Evolutionary conservation across 2,888 invertebrate genomes (phyloP), one percentile per base, ranked within the genome.

Genomic region (Epinotia nisella): DNA sequence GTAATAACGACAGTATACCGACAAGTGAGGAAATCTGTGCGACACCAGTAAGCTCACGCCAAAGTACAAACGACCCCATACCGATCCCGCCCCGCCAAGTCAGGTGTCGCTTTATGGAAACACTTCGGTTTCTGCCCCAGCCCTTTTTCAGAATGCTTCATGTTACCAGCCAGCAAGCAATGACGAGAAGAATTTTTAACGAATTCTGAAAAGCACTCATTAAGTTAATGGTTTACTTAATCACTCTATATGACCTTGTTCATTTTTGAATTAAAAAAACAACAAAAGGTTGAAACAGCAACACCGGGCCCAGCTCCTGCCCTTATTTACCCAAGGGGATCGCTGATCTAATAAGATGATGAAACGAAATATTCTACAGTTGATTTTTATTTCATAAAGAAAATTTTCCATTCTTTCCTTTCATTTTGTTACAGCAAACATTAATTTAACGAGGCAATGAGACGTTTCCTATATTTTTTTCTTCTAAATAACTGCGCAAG

Each of bases 361-460:
- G 70, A 58, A 70, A 70, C 39, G 19, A 58, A 70, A 71, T 65
- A 71, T 65, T 39, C 51, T 59, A 71, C 71, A 64, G 62, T 73
- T 64, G 58, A 73, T 69, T 58, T 64, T 64, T 64, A 62, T 51
- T 71, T 59, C 58, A 59, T 69, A 64, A 73, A 73, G 62, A 73
- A 62, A 58, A 68, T 73, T 69, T 64, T 19, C 39, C 58, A 73
- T 69, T 73, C 73, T 64, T 72, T 58, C 51, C 51, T 68, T 75
- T 76, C 74, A 75, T 73, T 78, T 79, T 79, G 76, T 76, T 74
- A 81, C 65, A 74, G 76, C 78, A 81, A 82, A 82, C 76, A 77
- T 82, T 80, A 80, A 83, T 82, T 81, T 79, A 79, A 78, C 77
- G 76, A 76, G 69, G 78, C 80, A 78, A 79, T 80, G 79, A 80